Percentiles rank a stretch among this genome's conserved stretches.
Conservation (phyloP, 1,140 invertebrate genomes). For the Caenorhabditis tropicalis region DNA sequence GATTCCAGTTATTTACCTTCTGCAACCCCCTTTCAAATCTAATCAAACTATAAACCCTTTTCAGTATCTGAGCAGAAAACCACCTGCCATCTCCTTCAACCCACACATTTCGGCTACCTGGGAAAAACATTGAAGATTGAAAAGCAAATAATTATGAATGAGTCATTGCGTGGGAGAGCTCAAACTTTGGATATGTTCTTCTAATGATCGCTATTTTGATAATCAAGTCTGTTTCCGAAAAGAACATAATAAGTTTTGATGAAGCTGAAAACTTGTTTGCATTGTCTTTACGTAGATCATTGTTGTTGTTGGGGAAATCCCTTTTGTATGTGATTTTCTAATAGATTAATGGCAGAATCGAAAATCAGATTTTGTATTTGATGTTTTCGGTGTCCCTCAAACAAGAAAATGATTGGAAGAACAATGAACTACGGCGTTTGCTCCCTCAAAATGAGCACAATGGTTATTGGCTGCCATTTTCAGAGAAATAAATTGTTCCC, state of each 20-base stretch:
- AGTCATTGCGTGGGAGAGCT: constrained; percentile 19
- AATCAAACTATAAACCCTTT: background rate
- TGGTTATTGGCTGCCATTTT: background rate
- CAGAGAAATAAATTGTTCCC: background rate
- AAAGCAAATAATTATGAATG: background rate
- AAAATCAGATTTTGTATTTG: too few species aligned
- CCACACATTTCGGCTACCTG: background rate
- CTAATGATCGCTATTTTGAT: background rate
- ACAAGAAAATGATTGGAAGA: too few species aligned
- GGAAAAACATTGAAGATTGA: too few species aligned
- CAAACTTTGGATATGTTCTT: background rate
- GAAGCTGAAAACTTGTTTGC: too few species aligned
- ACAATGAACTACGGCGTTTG: too few species aligned
- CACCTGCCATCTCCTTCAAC: background rate
- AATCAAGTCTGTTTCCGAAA: background rate
- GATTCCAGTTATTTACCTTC: too few species aligned
- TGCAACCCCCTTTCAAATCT: background rate
- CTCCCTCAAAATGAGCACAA: background rate
- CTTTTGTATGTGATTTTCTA: too few species aligned
- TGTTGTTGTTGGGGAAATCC: background rate
- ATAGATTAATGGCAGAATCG: too few species aligned
- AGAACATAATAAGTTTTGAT: too few species aligned
- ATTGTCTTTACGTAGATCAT: background rate
- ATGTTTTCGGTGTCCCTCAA: too few species aligned
- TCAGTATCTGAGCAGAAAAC: background rate